A percentile compares a stretch with the other conserved stretches of the same genome.
Conservation (phyloP, 2,888 invertebrate species). For the Aporophyla lueneburgensis region DNA sequence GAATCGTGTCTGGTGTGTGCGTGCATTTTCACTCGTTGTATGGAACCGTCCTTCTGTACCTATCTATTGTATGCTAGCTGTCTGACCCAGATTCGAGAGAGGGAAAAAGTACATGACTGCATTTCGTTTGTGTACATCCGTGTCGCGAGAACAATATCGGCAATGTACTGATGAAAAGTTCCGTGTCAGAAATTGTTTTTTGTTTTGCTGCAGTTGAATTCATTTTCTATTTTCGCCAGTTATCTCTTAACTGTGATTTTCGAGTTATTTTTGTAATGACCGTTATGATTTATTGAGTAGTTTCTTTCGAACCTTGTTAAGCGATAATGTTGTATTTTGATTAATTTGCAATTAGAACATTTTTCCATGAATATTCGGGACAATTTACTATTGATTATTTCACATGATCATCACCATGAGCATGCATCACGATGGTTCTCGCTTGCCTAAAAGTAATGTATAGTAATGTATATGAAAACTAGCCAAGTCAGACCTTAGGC, state of each 20-base stretch:
- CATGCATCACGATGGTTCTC: not conserved
- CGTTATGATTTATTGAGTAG: not conserved
- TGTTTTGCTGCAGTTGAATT: slow-evolving; percentile 24
- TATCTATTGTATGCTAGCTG: not conserved
- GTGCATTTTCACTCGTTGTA: not conserved
- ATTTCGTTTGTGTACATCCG: slow-evolving; percentile 54
- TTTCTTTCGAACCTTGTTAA: not conserved
- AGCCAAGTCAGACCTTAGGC: no score
- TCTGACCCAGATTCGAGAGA: slow-evolving; percentile 45
- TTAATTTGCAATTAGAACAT: not conserved
- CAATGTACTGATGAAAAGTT: slow-evolving; percentile 57
- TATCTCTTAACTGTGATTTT: slow-evolving; percentile 3
- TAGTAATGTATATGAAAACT: no score
- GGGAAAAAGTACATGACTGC: slow-evolving; percentile 45
- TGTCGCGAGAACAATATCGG: slow-evolving; percentile 51
- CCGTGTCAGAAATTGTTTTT: slow-evolving; percentile 34
- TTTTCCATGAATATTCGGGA: not conserved
- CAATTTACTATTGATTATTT: no score
- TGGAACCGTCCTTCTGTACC: not conserved
- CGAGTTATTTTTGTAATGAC: not conserved
- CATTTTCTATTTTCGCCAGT: slow-evolving; percentile 10
- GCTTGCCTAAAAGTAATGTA: not conserved
- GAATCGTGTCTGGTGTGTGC: not conserved
- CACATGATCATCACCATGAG: no score
- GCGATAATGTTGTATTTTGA: not conserved